phyloP scores from a whole-genome alignment of 2,797 vertebrate species.

The Borostomias antarcticus region DNA sequence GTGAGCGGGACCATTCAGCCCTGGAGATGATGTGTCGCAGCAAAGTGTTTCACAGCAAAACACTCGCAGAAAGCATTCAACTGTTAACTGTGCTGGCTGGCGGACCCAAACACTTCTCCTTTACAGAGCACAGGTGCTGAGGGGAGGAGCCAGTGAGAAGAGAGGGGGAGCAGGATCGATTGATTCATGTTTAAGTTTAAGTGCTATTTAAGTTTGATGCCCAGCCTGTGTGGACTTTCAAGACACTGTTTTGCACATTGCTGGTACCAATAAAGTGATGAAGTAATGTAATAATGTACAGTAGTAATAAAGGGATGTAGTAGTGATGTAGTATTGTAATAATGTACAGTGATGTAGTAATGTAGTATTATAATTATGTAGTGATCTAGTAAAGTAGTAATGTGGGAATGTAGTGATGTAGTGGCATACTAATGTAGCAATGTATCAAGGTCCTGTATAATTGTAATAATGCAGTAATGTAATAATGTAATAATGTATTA shows the following conservation, averaged over 20 bases:
- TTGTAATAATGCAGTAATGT: too few relatives aligned
- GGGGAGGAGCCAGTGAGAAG: slow-evolving; percentile 25
- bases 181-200: too few relatives aligned
- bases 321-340: background rate
- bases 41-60: slow-evolving; percentile 36
- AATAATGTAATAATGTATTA: too few relatives aligned
- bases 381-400: background rate
- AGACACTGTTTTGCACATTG: too few relatives aligned
- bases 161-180: background rate
- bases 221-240: too few relatives aligned
- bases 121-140: slow-evolving; percentile 79
- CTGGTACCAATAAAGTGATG: too few relatives aligned
- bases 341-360: background rate
- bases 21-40: slow-evolving; percentile 63
- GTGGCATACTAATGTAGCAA: background rate
- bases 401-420: background rate
- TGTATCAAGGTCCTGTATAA: too few relatives aligned
- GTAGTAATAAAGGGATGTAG: too few relatives aligned
- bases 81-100: slow-evolving; percentile 54
- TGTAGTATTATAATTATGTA: background rate
- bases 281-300: too few relatives aligned
- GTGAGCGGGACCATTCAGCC: slow-evolving; percentile 46
- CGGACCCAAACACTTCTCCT: slow-evolving; percentile 52
- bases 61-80: slow-evolving; percentile 44
- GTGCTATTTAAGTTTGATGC: too few relatives aligned